Percentiles rank a stretch among this genome's conserved stretches.
phyloP scores from a whole-genome alignment of 2,888 invertebrate genomes.

The Standfussiana lucernea region DNA sequence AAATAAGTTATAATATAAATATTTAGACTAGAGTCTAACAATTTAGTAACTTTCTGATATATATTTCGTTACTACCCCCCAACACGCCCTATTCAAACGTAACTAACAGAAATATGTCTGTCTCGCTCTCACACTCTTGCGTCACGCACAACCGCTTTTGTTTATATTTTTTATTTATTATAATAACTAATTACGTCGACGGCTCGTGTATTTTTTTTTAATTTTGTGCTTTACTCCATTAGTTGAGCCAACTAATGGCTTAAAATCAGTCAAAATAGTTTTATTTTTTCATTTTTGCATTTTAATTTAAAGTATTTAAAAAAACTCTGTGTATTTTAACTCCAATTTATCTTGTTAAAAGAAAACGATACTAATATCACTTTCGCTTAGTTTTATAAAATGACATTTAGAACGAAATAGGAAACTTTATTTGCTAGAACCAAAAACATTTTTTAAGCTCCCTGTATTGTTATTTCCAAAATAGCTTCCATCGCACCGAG shows the following conservation, averaged over 20 bases:
- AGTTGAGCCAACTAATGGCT: not conserved
- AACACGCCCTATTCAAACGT: constrained; percentile 55
- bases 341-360: not conserved
- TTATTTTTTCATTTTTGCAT: not conserved
- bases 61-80: constrained; percentile 40
- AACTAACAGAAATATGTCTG: constrained; percentile 56
- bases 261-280: constrained; percentile 19
- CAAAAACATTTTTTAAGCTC: constrained; percentile 7
- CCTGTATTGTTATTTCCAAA: constrained; percentile 19
- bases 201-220: constrained; percentile 26
- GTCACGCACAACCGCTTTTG: constrained; percentile 82
- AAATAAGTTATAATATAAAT: constrained; percentile 42
- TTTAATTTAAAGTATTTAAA: not conserved
- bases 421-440: not conserved
- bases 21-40: constrained; percentile 53
- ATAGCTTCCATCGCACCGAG: not conserved
- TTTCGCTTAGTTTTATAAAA: not conserved
- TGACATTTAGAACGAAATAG: not conserved
- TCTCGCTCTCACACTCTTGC: constrained; percentile 70
- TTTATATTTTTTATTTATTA: constrained; percentile 74
- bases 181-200: constrained; percentile 70
- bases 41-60: constrained; percentile 41
- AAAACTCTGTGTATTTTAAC: not conserved
- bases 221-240: constrained; percentile 55
- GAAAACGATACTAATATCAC: not conserved